Conservation (phyloP, 2,113 vertebrate species). For the Barnardius zonarius region DNA sequence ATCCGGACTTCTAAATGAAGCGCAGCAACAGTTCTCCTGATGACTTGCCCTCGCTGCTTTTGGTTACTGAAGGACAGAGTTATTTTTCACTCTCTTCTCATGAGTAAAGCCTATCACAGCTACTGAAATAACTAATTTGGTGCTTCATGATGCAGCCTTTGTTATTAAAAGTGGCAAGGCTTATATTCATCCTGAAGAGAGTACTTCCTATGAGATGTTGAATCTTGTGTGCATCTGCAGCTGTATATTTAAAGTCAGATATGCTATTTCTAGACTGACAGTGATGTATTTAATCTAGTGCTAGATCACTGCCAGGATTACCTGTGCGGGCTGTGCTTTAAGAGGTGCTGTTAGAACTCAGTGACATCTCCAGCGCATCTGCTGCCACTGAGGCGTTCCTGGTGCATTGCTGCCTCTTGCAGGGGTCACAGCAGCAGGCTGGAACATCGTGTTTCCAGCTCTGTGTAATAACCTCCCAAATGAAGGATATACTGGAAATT, state of each 20-base stretch:
- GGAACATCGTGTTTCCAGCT: not conserved
- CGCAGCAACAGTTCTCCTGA: not conserved
- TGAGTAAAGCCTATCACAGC: not conserved
- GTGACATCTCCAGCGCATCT: not conserved
- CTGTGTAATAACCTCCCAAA: rapidly evolving
- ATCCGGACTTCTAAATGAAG: not conserved
- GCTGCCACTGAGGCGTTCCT: not conserved
- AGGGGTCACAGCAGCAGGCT: not conserved
- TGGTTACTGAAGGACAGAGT: not conserved
- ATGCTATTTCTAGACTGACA: not conserved
- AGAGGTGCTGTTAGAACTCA: not conserved
- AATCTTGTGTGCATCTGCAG: not conserved
- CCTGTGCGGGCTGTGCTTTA: not conserved
- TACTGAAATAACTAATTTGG: not conserved
- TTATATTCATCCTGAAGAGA: not conserved
- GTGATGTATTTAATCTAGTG: not conserved
- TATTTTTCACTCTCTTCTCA: not conserved
- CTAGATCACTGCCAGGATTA: not conserved
- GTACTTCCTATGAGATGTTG: not conserved
- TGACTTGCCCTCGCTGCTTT: not conserved
- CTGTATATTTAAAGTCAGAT: not conserved
- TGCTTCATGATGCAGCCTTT: not conserved
- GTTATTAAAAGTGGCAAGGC: not conserved
- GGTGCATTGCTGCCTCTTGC: not conserved
- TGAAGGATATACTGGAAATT: not conserved